These are phyloP conservation scores for Lasioglossum villosulum DNA, from an alignment of 2,888 invertebrate genomes.

Conservation along the genomic window DNA sequence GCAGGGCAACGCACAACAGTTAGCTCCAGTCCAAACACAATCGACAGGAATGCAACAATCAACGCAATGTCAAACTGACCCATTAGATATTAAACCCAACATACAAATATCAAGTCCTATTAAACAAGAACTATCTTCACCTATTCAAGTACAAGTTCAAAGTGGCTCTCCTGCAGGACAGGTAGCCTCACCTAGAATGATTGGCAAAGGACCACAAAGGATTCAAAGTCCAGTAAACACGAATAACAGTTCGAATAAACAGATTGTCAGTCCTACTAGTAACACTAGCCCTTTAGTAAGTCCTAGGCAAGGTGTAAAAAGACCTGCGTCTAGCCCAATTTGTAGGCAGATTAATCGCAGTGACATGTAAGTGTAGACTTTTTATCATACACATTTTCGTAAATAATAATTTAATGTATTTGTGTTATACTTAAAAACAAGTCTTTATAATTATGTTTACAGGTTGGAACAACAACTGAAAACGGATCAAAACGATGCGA, in stretches of 20 bases:
- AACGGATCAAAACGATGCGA: constrained; percentile 90
- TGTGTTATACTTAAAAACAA: background rate
- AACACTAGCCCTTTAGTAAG: constrained; percentile 72
- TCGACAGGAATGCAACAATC: constrained; percentile 76
- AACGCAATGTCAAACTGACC: constrained; percentile 82
- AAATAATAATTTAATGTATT: background rate
- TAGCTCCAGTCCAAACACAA: constrained; percentile 63
- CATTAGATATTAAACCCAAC: constrained; percentile 79
- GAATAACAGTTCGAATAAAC: constrained; percentile 66
- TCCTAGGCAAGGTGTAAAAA: constrained; percentile 82
- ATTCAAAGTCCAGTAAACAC: constrained; percentile 75
- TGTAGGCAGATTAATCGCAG: constrained; percentile 81
- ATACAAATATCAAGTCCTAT: constrained; percentile 77
- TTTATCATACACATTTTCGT: background rate
- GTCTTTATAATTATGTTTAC: constrained; percentile 63
- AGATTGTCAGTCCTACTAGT: constrained; percentile 75
- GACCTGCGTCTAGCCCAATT: constrained; percentile 82
- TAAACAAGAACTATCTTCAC: constrained; percentile 80
- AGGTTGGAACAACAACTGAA: constrained; percentile 91
- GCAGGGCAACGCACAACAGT: constrained; percentile 70
- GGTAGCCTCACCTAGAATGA: constrained; percentile 76
- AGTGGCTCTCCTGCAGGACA: constrained; percentile 78
- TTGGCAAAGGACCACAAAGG: constrained; percentile 72
- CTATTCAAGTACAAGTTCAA: constrained; percentile 78
- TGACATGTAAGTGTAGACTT: constrained; percentile 80